A percentile compares a stretch with the other conserved stretches of the same genome.
Evolutionary conservation across 2,113 vertebrate species (phyloP).

Genomic region (Channa argus): DNA sequence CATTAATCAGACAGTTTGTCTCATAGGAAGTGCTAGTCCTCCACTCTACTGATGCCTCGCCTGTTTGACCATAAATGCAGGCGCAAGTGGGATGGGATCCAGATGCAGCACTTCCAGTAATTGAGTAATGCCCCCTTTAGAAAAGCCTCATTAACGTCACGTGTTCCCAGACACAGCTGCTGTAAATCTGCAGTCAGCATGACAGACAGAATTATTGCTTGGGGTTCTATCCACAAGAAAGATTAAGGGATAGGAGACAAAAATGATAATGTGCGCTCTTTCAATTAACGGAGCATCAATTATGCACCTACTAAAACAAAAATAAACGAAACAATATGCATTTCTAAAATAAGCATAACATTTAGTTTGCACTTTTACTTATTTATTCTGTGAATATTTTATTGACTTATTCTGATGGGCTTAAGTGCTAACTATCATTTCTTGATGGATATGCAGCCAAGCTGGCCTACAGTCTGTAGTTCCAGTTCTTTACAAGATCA

Average conservation of each 20-base stretch:
- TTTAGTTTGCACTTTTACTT: slow-evolving; percentile 37
- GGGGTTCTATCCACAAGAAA: slow-evolving; percentile 1
- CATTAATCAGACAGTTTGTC: slow-evolving; percentile 40
- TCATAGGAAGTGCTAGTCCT: slow-evolving; percentile 25
- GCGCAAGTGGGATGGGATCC: slow-evolving; percentile 57
- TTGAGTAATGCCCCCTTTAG: slow-evolving; percentile 73
- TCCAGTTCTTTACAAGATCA: background rate
- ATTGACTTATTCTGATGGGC: slow-evolving; percentile 19
- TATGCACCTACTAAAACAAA: background rate
- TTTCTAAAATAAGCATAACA: slow-evolving; percentile 19
- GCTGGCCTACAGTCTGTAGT: background rate
- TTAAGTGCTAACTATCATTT: slow-evolving; percentile 5
- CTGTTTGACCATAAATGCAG: slow-evolving; percentile 49
- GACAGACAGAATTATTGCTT: slow-evolving; percentile 27
- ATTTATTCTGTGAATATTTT: slow-evolving; percentile 45
- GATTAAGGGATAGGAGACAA: background rate
- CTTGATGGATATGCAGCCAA: background rate
- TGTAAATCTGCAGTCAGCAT: slow-evolving; percentile 55
- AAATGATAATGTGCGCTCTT: slow-evolving; percentile 16
- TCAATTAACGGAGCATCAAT: slow-evolving; percentile 4
- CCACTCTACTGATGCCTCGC: slow-evolving; percentile 22
- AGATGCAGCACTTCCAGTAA: slow-evolving; percentile 81
- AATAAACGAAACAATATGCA: background rate
- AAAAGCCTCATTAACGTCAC: slow-evolving; percentile 75
- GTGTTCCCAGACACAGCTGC: slow-evolving; percentile 63